Base-by-base conservation (phyloP, 23 tunicate species). In the Aplidium turbinatum region DNA sequence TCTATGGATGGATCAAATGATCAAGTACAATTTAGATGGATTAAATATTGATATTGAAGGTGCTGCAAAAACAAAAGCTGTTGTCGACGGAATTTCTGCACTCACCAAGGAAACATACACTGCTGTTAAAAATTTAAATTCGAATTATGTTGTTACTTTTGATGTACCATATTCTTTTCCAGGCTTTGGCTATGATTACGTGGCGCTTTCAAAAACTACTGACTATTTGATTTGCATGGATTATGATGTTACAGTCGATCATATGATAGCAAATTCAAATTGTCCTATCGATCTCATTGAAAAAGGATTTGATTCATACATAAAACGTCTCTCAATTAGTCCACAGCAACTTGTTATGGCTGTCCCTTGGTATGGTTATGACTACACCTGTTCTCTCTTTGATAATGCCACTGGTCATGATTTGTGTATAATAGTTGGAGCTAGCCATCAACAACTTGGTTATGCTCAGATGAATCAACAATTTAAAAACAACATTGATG, bases 281-380 rank as follows among this genome's bases (percentile, higher is more conserved):
- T 79, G 93, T 64, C 93, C 93, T 9, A 27, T 78, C 24, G 9
- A 21, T 34, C 65, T 86, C 42, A 47, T 86, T 40, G 67, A 47
- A 4, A 51, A 72, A 61, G 52, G 78, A 38, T 79, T 72, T 65
- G 63, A 78, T 33, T 50, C 46, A 47, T 86, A 86, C 47, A 78
- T 86, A n/a, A 72, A 63, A 23, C 75, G 72, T 27, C 28, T 79
- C 24, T 45, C 60, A 16, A 72, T 86, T 24, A 47, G 36, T 29
- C 74, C 93, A 28, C 33, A 79, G 13, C 68, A 58, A 31, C 39
- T 86, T 0, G 93, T 86, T 3, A 78, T 86, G 85, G 93, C 93
- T 0, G 71, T 86, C 36, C 93, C 93, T 21, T 86, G 93, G 93
- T 86, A 86, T 63, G 93, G 93, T 7, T 86, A 86, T 50, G 85